Conservation (phyloP, 2,888 invertebrate species). For the Drosophila lutescens region DNA sequence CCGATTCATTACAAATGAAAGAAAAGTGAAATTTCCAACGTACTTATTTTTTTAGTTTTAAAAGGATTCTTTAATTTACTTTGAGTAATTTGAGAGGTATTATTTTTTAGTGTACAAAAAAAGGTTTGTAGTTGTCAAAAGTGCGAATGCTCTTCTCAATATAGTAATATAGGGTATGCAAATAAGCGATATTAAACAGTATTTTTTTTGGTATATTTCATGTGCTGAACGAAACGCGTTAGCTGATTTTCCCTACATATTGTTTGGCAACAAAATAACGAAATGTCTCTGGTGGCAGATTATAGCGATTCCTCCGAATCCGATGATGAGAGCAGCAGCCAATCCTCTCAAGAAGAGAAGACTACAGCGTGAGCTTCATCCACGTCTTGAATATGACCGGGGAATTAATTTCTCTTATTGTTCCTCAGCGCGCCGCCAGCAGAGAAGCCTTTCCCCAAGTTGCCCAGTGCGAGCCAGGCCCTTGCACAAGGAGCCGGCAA, state of each 20-base stretch:
- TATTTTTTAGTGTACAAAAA: no score
- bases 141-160: not conserved
- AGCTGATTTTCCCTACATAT: slow-evolving; percentile 1
- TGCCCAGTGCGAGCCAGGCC: slow-evolving; percentile 81
- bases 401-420: not conserved
- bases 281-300: slow-evolving; percentile 80
- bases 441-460: slow-evolving; percentile 45
- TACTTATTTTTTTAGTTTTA: no score
- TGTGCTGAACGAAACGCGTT: slow-evolving; percentile 1
- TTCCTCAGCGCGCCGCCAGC: slow-evolving; percentile 23
- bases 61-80: no score
- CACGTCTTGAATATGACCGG: fast-evolving
- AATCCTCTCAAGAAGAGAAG: slow-evolving; percentile 38
- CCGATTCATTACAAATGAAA: slow-evolving; percentile 72
- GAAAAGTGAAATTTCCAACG: not conserved
- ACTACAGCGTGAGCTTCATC: slow-evolving; percentile 14
- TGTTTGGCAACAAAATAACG: slow-evolving; percentile 23
- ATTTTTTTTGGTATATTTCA: slow-evolving; percentile 18
- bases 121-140: not conserved
- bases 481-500: slow-evolving; percentile 59
- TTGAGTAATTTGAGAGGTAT: no score
- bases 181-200: not conserved
- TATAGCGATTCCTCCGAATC: slow-evolving; percentile 76
- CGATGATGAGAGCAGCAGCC: slow-evolving; percentile 53
- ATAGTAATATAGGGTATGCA: not conserved